Percentiles rank a stretch among this genome's conserved stretches.
Evolutionary conservation across 2,888 invertebrate genomes (phyloP).

Genomic region (Luffia ferchaultella): DNA sequence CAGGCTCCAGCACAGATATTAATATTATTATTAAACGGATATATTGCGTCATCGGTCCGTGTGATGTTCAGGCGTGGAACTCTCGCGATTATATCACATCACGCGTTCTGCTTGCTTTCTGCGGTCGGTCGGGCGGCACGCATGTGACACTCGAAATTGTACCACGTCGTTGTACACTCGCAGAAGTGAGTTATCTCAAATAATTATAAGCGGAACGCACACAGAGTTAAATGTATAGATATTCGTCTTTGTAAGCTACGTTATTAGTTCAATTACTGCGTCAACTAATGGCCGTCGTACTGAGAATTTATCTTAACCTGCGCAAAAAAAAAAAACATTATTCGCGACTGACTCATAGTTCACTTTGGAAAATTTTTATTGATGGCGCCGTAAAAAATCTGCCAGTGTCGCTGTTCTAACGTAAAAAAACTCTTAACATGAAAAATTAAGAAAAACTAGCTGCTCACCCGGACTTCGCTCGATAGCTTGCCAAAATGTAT

Average conservation of each 20-base stretch:
- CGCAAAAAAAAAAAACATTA: not conserved
- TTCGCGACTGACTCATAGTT: not conserved
- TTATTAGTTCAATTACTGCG: not conserved
- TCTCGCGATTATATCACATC: not conserved
- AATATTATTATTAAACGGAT: not conserved
- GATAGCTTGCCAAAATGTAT: no score
- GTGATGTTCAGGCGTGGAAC: not conserved
- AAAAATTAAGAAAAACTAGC: no score
- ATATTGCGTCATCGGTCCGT: not conserved
- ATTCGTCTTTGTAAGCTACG: no score
- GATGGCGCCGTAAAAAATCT: not conserved
- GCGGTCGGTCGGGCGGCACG: not conserved
- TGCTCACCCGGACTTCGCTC: no score
- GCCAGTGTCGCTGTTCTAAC: no score
- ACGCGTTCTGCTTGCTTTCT: not conserved
- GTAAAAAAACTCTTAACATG: no score
- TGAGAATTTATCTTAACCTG: not conserved
- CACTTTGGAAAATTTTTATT: not conserved
- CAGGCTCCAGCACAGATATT: not conserved
- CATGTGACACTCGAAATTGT: no score
- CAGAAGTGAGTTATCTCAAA: no score
- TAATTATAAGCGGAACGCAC: no score
- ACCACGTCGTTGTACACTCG: not conserved
- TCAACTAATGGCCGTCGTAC: not conserved
- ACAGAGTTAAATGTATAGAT: no score